Percentiles rank a stretch among this genome's conserved stretches.
Evolutionary conservation across 2,888 invertebrate genomes (phyloP).

Genomic region (Tetragnatha montana): DNA sequence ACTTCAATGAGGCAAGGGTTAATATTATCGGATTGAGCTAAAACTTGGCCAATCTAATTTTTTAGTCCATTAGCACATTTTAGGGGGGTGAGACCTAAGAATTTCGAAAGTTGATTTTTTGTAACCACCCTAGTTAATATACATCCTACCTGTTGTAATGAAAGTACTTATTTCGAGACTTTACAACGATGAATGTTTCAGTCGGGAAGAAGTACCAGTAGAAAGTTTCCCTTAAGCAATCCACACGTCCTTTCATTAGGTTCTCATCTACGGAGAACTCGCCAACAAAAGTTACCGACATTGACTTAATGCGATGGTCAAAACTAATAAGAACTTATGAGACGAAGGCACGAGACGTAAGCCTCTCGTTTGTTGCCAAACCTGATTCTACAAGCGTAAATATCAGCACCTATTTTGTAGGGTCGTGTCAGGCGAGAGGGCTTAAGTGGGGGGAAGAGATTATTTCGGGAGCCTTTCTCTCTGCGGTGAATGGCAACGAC

Average conservation of each 20-base stretch:
- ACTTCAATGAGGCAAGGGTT: too few species aligned
- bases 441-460: conserved; percentile 15
- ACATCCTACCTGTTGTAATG: too few species aligned
- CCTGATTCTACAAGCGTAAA: conserved; percentile 23
- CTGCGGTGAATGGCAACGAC: background rate
- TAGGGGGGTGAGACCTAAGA: too few species aligned
- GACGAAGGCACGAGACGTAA: background rate
- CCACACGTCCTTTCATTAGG: background rate
- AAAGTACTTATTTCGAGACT: too few species aligned
- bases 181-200: background rate
- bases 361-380: conserved; percentile 4
- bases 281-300: background rate
- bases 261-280: background rate
- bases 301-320: conserved; percentile 13
- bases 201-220: too few species aligned
- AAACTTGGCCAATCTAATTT: too few species aligned
- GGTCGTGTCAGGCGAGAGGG: background rate
- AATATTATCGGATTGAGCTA: too few species aligned
- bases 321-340: conserved; percentile 28
- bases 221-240: too few species aligned
- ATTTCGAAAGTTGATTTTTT: too few species aligned
- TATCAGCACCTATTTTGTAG: conserved; percentile 17
- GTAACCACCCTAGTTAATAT: too few species aligned
- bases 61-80: too few species aligned
- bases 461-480: conserved; percentile 11